These are phyloP conservation scores for Lobophora halterata DNA, from an alignment of 2,888 invertebrate genomes.

Conservation along the genomic window DNA sequence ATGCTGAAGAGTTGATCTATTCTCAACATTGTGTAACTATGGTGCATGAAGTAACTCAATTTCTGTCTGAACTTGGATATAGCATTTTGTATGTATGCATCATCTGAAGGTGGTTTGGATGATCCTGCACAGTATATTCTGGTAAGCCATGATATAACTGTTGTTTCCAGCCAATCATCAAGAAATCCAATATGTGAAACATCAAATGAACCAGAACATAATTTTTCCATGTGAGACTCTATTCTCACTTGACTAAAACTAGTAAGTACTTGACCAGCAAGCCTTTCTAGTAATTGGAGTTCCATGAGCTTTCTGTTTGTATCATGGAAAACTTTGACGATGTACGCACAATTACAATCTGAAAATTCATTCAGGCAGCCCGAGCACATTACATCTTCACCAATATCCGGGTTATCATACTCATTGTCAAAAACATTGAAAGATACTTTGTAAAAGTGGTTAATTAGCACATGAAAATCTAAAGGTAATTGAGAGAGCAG, in stretches of 20 bases:
- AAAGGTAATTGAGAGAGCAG: slow-evolving; percentile 86
- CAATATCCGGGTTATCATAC: slow-evolving; percentile 74
- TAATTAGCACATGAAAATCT: slow-evolving; percentile 84
- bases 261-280: slow-evolving; percentile 92
- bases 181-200: slow-evolving; percentile 88
- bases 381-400: slow-evolving; percentile 83
- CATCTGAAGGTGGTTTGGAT: slow-evolving; percentile 78
- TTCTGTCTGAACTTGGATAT: slow-evolving; percentile 87
- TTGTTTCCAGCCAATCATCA: slow-evolving; percentile 92
- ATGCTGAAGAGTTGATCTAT: slow-evolving; percentile 97
- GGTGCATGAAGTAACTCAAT: slow-evolving; percentile 90
- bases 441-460: slow-evolving; percentile 88
- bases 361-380: slow-evolving; percentile 85
- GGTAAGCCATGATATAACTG: slow-evolving; percentile 92
- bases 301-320: slow-evolving; percentile 89
- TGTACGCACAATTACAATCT: slow-evolving; percentile 82
- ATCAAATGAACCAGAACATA: slow-evolving; percentile 93
- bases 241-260: slow-evolving; percentile 91
- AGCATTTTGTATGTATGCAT: slow-evolving; percentile 76
- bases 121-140: slow-evolving; percentile 88
- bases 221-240: slow-evolving; percentile 89
- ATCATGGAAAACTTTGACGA: slow-evolving; percentile 86
- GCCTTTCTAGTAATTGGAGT: slow-evolving; percentile 88
- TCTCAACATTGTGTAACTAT: slow-evolving; percentile 92
- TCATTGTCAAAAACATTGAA: slow-evolving; percentile 85